Percentiles rank a stretch among this genome's conserved stretches.
These are phyloP conservation scores for Oligia latruncula DNA, from an alignment of 2,888 invertebrate genomes.

Conservation along the genomic window DNA sequence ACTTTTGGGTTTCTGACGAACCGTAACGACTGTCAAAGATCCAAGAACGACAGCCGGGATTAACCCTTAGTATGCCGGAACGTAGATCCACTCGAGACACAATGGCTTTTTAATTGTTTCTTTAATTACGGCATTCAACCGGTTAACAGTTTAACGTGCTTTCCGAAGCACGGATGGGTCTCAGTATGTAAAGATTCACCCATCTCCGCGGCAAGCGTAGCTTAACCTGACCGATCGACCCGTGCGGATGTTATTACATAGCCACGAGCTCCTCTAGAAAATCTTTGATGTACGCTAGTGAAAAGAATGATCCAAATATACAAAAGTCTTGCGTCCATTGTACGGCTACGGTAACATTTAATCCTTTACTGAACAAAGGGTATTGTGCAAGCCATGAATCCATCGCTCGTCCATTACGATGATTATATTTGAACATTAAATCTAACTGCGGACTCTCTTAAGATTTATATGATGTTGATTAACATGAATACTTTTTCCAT, in stretches of 20 bases:
- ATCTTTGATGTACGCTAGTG: not conserved
- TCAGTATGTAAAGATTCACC: not conserved
- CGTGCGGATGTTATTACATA: not conserved
- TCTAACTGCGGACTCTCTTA: not conserved
- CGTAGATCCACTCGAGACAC: too few species aligned
- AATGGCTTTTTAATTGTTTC: too few species aligned
- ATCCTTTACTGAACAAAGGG: slow-evolving; percentile 35
- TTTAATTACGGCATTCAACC: too few species aligned
- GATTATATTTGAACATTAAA: slow-evolving; percentile 39
- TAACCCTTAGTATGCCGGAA: too few species aligned
- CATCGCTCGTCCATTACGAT: slow-evolving; percentile 36
- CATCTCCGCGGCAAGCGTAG: not conserved
- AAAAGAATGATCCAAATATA: slow-evolving; percentile 31
- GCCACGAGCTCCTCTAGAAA: not conserved
- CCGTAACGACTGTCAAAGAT: not conserved
- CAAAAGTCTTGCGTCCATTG: slow-evolving; percentile 18
- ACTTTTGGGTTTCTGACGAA: not conserved
- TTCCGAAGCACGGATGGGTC: not conserved
- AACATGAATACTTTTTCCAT: slow-evolving; percentile 40
- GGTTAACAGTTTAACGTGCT: not conserved
- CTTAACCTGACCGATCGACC: not conserved
- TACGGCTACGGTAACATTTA: slow-evolving; percentile 21
- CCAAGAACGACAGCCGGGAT: too few species aligned
- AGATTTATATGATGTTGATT: not conserved
- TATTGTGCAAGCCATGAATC: slow-evolving; percentile 24